phyloP scores from a whole-genome alignment of 2,113 vertebrate species.

The Arenaria interpres region DNA sequence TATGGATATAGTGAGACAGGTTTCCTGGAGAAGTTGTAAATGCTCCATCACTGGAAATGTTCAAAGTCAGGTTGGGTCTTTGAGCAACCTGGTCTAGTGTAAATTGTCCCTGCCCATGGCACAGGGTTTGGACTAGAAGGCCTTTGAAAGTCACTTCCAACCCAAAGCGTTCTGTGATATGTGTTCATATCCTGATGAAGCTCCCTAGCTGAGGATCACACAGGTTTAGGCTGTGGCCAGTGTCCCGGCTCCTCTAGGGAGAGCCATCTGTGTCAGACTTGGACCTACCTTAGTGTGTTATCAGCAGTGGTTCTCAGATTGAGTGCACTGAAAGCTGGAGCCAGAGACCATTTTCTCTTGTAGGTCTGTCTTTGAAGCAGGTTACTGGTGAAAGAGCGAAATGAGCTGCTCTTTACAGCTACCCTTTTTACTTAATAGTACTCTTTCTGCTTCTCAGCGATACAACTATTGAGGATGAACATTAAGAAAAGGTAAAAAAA shows the following conservation, averaged over 20 bases:
- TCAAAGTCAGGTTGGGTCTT: neutral
- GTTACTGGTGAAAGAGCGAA: neutral
- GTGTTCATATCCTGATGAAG: neutral
- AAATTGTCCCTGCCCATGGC: neutral
- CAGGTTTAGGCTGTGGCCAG: neutral
- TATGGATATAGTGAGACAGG: neutral
- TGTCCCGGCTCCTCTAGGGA: neutral
- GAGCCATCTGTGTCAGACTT: neutral
- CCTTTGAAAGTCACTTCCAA: neutral
- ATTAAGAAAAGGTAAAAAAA: neutral
- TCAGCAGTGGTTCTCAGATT: rapidly evolving
- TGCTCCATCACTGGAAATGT: neutral
- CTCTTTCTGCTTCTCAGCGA: neutral
- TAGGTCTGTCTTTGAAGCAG: neutral
- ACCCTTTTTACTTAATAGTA: neutral
- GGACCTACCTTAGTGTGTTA: neutral
- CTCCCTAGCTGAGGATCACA: neutral
- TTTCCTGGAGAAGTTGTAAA: neutral
- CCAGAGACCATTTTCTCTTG: neutral
- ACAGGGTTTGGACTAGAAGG: neutral
- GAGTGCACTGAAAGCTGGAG: neutral
- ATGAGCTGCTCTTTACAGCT: neutral
- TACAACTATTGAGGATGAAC: neutral
- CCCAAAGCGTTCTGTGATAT: rapidly evolving
- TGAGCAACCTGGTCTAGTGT: neutral